Percentiles rank a stretch among this genome's conserved stretches.
These are phyloP conservation scores for Acanthurus lineatus DNA, from an alignment of 2,797 vertebrate species.

Conservation along the genomic window DNA sequence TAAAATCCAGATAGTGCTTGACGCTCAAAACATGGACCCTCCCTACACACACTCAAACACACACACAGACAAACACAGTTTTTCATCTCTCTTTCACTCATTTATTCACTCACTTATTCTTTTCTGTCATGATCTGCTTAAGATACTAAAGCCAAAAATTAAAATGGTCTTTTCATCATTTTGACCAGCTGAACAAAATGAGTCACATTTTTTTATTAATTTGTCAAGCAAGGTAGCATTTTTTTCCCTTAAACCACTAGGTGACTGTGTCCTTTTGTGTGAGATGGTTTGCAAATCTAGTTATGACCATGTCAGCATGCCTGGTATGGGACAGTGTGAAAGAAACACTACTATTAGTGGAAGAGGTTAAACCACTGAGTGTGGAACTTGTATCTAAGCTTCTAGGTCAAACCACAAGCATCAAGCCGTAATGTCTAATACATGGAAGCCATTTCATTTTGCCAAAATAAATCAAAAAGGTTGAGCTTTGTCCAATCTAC, in stretches of 20 bases:
- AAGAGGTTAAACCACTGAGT: conserved; percentile 57
- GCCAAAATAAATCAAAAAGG: neutral
- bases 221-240: conserved; percentile 8
- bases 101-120: conserved; percentile 13
- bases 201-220: conserved; percentile 40
- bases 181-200: conserved; percentile 35
- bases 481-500: neutral
- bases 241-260: conserved; percentile 13
- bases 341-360: conserved; percentile 55
- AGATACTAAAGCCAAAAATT: conserved; percentile 30
- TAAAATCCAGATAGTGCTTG: neutral
- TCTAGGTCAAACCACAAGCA: conserved; percentile 64
- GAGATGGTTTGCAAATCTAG: conserved; percentile 46
- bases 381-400: conserved; percentile 55
- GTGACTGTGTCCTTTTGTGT: conserved; percentile 48
- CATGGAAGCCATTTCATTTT: conserved; percentile 25
- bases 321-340: conserved; percentile 43
- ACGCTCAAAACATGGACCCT: neutral
- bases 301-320: conserved; percentile 50
- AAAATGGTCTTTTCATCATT: conserved; percentile 20
- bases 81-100: conserved; percentile 20
- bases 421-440: conserved; percentile 8
- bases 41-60: neutral
- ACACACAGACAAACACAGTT: neutral
- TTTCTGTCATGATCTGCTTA: conserved; percentile 12